phyloP scores from a whole-genome alignment of 1,140 invertebrate species.

The Chrysoperla carnea region DNA sequence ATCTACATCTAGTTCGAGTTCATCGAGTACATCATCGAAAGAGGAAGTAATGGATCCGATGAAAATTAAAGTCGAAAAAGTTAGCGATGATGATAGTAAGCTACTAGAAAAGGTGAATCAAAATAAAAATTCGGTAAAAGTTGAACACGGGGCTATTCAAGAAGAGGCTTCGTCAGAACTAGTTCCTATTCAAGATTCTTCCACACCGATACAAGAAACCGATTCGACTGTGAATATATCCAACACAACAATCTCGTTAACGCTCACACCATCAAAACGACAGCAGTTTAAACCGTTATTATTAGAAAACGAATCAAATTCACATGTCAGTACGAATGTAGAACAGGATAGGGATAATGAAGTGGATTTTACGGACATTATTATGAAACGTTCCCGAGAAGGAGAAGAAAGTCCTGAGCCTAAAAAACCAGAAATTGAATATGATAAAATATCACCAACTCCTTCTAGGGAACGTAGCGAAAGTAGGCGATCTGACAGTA shows the following conservation, averaged over 20 bases:
- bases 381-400: neutral
- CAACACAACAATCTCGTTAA: no score
- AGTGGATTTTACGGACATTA: no score
- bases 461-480: no score
- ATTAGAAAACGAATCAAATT: no score
- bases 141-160: neutral
- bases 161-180: neutral
- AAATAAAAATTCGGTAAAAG: neutral
- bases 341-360: no score
- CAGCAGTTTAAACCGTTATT: no score
- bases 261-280: no score
- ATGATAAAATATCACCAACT: no score
- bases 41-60: neutral
- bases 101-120: neutral
- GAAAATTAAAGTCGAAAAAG: conserved; percentile 1
- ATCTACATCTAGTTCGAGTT: neutral
- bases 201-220: neutral
- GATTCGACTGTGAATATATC: neutral
- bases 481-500: no score
- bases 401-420: neutral
- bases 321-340: no score
- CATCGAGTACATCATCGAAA: neutral
- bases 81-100: neutral
- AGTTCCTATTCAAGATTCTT: neutral
- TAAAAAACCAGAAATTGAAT: neutral